These are phyloP conservation scores for Lobophora halterata DNA, from an alignment of 2,888 invertebrate genomes.

Conservation along the genomic window DNA sequence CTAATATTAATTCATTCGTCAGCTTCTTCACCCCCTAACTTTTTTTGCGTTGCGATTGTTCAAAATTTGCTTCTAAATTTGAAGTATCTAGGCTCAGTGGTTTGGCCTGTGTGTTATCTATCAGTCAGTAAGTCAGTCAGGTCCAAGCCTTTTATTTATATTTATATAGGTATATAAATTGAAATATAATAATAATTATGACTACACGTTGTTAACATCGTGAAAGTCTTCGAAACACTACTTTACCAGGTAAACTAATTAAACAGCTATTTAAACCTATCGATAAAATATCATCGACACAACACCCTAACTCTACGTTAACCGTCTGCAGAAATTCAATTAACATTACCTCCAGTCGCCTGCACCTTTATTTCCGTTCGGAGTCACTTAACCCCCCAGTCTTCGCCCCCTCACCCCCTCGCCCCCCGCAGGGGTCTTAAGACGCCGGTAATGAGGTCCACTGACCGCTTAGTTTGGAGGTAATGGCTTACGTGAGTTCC, in stretches of 20 bases:
- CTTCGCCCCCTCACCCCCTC: slow-evolving; percentile 29
- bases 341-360: slow-evolving; percentile 82
- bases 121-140: too few relatives aligned
- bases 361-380: slow-evolving; percentile 81
- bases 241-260: too few relatives aligned
- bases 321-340: slow-evolving; percentile 81
- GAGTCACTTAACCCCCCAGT: slow-evolving; percentile 70
- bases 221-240: too few relatives aligned
- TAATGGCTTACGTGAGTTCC: slow-evolving; percentile 73
- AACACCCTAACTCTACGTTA: slow-evolving; percentile 49
- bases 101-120: too few relatives aligned
- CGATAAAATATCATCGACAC: slow-evolving; percentile 31
- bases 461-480: slow-evolving; percentile 77
- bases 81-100: too few relatives aligned
- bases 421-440: slow-evolving; percentile 42
- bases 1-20: neutral
- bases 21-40: neutral
- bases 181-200: too few relatives aligned
- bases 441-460: slow-evolving; percentile 77
- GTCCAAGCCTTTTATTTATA: too few relatives aligned
- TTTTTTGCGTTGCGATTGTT: too few relatives aligned
- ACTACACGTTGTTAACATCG: too few relatives aligned
- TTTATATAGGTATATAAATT: too few relatives aligned
- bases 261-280: slow-evolving; percentile 13
- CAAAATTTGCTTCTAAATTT: too few relatives aligned